phyloP scores from a whole-genome alignment of 2,797 vertebrate species.

The Taeniopygia guttata region DNA sequence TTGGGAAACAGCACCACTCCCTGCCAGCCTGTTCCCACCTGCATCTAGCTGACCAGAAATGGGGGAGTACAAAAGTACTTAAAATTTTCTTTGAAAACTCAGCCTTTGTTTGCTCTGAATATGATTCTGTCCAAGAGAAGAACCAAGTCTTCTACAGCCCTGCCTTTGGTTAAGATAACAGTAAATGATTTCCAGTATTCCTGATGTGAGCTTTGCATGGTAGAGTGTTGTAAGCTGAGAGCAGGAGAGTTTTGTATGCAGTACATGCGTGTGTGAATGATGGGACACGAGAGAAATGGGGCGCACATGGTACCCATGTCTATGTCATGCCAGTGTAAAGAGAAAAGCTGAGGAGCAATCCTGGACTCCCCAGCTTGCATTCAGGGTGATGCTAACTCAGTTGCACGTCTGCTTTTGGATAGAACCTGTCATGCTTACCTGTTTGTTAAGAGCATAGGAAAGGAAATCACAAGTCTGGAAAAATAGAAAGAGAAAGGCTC shows the following conservation, averaged over 20 bases:
- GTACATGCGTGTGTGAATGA: neutral
- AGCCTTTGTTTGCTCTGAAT: fast-evolving
- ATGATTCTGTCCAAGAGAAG: neutral
- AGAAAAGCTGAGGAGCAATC: neutral
- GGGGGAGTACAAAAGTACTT: neutral
- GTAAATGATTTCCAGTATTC: neutral
- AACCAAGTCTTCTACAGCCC: neutral
- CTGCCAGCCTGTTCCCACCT: neutral
- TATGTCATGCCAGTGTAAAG: neutral
- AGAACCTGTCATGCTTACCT: neutral
- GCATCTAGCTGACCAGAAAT: neutral
- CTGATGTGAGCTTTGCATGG: neutral
- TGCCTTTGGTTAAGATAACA: neutral
- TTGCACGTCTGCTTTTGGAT: neutral
- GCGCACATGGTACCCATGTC: fast-evolving
- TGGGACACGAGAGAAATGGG: neutral
- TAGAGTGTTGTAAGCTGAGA: neutral
- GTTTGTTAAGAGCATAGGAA: neutral
- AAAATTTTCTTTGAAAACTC: neutral
- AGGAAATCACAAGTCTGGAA: neutral
- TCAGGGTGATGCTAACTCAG: neutral
- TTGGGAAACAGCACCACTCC: fast-evolving
- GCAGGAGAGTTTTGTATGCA: neutral
- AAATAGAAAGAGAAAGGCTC: neutral
- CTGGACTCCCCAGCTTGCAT: neutral